phyloP scores from a whole-genome alignment of 2,113 vertebrate genomes.

The Orthonyx spaldingii region DNA sequence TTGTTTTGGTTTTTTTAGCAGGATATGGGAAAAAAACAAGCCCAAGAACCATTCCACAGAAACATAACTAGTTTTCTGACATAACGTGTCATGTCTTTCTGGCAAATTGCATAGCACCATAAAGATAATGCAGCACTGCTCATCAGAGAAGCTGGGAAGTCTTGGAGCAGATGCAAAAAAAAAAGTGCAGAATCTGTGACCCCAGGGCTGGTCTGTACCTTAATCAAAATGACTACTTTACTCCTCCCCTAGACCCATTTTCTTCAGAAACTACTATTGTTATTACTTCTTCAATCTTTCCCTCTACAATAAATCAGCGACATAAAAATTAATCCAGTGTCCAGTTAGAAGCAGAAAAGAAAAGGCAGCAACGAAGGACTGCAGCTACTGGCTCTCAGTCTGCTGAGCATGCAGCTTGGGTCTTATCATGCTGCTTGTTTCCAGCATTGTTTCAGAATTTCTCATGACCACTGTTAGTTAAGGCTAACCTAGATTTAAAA shows the following conservation, averaged over 20 bases:
- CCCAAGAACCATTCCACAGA: neutral
- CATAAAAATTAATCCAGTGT: neutral
- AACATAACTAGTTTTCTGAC: neutral
- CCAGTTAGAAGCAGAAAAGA: neutral
- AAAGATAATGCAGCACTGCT: neutral
- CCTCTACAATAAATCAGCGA: neutral
- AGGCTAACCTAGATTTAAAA: neutral
- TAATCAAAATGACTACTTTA: neutral
- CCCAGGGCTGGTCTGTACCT: neutral
- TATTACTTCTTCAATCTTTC: neutral
- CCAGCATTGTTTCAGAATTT: neutral
- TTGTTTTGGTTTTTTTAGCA: neutral
- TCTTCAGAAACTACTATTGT: neutral
- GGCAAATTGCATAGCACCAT: neutral
- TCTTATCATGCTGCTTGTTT: neutral
- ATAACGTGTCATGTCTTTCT: fast-evolving
- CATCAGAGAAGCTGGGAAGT: neutral
- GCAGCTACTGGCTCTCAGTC: neutral
- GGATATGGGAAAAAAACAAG: neutral
- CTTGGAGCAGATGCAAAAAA: neutral
- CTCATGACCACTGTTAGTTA: neutral
- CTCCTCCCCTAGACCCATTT: neutral
- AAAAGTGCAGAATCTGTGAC: neutral
- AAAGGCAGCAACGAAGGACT: neutral
- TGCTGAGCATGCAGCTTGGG: neutral